Base-by-base conservation (phyloP, 2,888 invertebrate species). In the Ophion ventricosus region DNA sequence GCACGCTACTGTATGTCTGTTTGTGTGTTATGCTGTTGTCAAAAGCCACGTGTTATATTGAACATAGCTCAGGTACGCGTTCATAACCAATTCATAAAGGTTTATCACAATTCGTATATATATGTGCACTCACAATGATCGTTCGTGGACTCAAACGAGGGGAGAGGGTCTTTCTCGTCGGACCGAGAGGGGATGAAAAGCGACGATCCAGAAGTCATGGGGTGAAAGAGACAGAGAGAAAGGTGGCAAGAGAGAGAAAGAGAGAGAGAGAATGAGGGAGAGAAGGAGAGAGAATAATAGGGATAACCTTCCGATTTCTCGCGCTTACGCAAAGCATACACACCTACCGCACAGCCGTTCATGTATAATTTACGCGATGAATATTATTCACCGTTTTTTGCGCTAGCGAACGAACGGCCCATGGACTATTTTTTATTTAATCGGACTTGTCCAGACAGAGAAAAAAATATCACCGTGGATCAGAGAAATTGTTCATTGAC, bases 181-280 rank as follows among this genome's bases (percentile, higher is more conserved):
- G 56, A 17, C n/a, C 25, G 40, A 43, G 2, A 56, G 67, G 49
- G 63, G 40, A 49, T 70, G 70, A 17, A 79, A 49, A 80, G 70
- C 83, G 64, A 59, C 67, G 75, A 75, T 59, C 57, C 40, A 75
- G 59, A 75, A 83, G 70, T 54, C 59, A 72, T n/a, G 23, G 25
- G 26, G 23, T 35, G 10, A 75, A 43, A 20, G 63, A n/a, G 29
- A 29, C 43, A 10, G 35, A 14, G 49, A 40, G 64, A 40, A 40
- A 40, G 5, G 40, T 40, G 40, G 40, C 40, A 40, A 40, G 40
- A 40, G 49, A 54, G 25, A 14, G 69, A 7, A 40, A 40, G 5
- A 7, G 40, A 1, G 40, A 40, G 10, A 40, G 17, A 4, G 49
- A 49, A 49, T 17, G 49, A 49, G 49, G 49, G 49, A 49, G 43